Base-by-base conservation (phyloP, 2,888 invertebrate species). In the Amphiduros pacificus region DNA sequence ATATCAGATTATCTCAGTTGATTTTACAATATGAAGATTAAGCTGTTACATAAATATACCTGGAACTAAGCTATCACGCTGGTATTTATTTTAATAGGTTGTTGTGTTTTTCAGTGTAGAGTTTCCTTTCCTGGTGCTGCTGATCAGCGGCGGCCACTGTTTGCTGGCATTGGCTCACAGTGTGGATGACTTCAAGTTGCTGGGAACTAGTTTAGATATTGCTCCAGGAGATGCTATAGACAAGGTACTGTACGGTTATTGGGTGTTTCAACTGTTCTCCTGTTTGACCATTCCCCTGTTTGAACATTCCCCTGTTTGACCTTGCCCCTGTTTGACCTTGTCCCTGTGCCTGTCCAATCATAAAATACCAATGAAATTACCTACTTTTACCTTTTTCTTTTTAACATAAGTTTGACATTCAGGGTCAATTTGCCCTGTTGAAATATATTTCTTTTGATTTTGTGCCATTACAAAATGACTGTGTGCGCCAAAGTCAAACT, bases 101-200 rank as follows among this genome's bases (percentile, higher is more conserved):
- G 14, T 58, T 52, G 5, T 52, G 6, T 6, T 40, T 56, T 67
- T 52, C 72, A 77, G 88, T 72, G 84, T 94, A 55, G 84, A 89
- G 61, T 96, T 91, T 85, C 98, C 98, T 27, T 98, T 90, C 83
- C 83, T 98, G 62, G 91, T 91, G 49, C 85, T 98, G 27, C 85
- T 98, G 27, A 89, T 94, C 70, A 97, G 96, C 74, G 98, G 98
- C 50, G 97, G 96, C 0, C 95, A 98, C 81, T 91, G 93, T 80
- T 85, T 95, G 62, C 64, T 85, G 29, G 77, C 79, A 14, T 80
- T 95, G 54, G 94, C 89, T 0, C 84, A 88, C 76, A 87, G 87
- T 75, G 87, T 93, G 0, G 87, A 90, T 68, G 86, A 90, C 55
- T 95, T 94, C 83, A 78, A 88, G 49, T 82, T 94, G 58, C 86